Evolutionary conservation across 1,140 invertebrate species (phyloP).

Genomic region (Kradibia gibbosae): DNA sequence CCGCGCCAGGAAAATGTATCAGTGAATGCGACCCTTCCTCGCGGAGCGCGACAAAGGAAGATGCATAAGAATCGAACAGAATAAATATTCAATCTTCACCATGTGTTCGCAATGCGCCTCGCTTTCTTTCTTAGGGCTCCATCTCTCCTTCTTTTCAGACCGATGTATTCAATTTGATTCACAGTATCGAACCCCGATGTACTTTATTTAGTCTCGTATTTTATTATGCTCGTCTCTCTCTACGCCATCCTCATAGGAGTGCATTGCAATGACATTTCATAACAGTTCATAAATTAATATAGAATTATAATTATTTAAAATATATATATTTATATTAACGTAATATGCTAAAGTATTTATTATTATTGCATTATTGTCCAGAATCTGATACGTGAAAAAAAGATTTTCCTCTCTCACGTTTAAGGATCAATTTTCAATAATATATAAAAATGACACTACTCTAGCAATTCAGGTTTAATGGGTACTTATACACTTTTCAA

Average conservation of each 20-base stretch:
- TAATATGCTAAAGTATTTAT: too few relatives aligned
- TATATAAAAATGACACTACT: not conserved
- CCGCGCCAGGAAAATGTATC: not conserved
- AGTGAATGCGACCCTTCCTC: constrained; percentile 2
- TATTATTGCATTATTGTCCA: too few relatives aligned
- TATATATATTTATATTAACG: too few relatives aligned
- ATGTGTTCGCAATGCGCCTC: not conserved
- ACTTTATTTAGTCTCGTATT: not conserved
- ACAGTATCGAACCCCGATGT: not conserved
- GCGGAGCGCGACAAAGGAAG: constrained; percentile 2
- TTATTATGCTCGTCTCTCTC: not conserved
- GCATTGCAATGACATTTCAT: too few relatives aligned
- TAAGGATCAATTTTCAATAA: too few relatives aligned
- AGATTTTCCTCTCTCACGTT: too few relatives aligned
- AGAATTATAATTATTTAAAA: too few relatives aligned
- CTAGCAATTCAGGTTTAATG: not conserved
- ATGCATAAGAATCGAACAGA: constrained; percentile 39
- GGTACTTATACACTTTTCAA: not conserved
- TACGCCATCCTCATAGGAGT: too few relatives aligned
- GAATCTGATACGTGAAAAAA: too few relatives aligned
- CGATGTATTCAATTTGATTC: not conserved
- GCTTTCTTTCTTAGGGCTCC: not conserved
- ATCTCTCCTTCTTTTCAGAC: not conserved
- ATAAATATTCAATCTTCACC: constrained; percentile 44
- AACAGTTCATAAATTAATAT: too few relatives aligned